Conservation (phyloP, 2,113 vertebrate species). For the Speoplatyrhinus poulsoni region DNA sequence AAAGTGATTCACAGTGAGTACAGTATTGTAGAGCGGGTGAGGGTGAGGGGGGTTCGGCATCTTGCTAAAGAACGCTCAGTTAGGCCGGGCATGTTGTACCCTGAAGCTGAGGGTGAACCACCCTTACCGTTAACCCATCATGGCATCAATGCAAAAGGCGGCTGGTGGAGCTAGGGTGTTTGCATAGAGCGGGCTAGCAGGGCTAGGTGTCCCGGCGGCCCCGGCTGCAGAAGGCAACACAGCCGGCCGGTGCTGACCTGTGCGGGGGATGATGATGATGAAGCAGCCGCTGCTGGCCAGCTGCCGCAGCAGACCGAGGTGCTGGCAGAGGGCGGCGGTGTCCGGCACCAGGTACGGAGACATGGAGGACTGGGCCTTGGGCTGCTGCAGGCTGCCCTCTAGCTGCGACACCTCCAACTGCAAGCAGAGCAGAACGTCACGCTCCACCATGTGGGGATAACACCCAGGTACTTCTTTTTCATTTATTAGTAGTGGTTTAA, state of each 20-base stretch:
- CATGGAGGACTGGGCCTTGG: constrained; percentile 94
- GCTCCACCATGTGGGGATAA: not conserved
- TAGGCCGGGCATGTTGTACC: too few relatives aligned
- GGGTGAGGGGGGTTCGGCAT: too few relatives aligned
- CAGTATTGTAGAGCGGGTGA: too few relatives aligned
- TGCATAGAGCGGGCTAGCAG: not conserved
- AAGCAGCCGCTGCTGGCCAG: constrained; percentile 91
- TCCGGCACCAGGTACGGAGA: constrained; percentile 96
- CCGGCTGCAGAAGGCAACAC: not conserved
- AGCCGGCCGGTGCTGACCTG: constrained; percentile 74
- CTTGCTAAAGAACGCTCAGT: too few relatives aligned
- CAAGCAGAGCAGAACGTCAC: constrained; percentile 10
- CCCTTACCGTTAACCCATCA: too few relatives aligned
- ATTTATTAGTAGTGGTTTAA: too few relatives aligned
- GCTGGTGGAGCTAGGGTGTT: not conserved
- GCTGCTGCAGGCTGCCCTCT: constrained; percentile 96
- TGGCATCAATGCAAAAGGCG: too few relatives aligned
- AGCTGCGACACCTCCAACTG: constrained; percentile 97
- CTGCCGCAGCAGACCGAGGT: constrained; percentile 86
- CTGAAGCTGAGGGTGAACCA: too few relatives aligned
- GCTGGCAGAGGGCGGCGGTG: constrained; percentile 90
- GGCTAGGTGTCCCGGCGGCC: not conserved
- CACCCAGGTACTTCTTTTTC: too few relatives aligned
- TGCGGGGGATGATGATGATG: constrained; percentile 96
- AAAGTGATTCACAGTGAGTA: too few relatives aligned